Evolutionary conservation across 2,113 vertebrate species (phyloP).

Genomic region (Pavo muticus): DNA sequence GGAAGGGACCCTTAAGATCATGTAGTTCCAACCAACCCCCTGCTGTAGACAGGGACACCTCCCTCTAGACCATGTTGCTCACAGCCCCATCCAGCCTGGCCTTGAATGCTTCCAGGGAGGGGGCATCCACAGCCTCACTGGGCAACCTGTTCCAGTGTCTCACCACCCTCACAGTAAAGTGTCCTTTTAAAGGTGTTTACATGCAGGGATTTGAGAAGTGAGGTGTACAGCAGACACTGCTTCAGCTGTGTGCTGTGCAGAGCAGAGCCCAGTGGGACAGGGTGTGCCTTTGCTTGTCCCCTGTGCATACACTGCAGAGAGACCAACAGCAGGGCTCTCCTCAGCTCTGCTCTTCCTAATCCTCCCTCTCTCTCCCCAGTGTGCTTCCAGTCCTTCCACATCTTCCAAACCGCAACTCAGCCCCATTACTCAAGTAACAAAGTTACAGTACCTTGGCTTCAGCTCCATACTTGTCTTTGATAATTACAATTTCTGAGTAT

Average conservation of each 20-base stretch:
- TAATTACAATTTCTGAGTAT: slow-evolving; percentile 36
- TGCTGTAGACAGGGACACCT: no score
- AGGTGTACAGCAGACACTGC: neutral
- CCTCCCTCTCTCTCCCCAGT: neutral
- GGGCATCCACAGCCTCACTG: no score
- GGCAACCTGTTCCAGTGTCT: no score
- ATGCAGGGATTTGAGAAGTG: neutral
- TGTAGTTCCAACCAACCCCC: no score
- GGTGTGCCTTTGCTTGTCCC: slow-evolving; percentile 55
- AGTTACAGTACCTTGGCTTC: slow-evolving; percentile 19
- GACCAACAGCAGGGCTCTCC: slow-evolving; percentile 7
- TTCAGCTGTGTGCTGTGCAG: neutral
- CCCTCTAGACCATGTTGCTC: no score
- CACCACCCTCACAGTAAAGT: no score
- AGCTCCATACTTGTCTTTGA: slow-evolving; percentile 4
- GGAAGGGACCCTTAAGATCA: no score
- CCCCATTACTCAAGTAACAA: slow-evolving; percentile 12
- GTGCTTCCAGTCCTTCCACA: slow-evolving; percentile 15
- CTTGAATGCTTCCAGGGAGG: no score
- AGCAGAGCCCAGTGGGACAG: slow-evolving; percentile 16
- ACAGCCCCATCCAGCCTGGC: no score
- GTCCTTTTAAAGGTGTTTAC: neutral
- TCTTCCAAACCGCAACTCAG: slow-evolving; percentile 4
- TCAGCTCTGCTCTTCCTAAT: slow-evolving; percentile 29
- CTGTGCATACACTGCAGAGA: neutral